Evolutionary conservation across 2,113 vertebrate genomes (phyloP).

Genomic region (Pithys albifrons): DNA sequence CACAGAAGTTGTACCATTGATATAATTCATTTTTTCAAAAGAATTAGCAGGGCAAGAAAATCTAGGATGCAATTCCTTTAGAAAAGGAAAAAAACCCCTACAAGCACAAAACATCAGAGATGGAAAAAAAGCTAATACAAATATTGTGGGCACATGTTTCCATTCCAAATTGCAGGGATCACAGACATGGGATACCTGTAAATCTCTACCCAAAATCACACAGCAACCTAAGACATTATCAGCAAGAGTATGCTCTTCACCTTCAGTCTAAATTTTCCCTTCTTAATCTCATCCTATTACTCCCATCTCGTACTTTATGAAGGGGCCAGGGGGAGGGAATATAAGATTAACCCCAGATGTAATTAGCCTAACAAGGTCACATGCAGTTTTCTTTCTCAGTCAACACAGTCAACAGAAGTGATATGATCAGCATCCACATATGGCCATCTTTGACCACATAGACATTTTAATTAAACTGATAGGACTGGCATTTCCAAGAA

Average conservation of each 20-base stretch:
- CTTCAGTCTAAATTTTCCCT: not conserved
- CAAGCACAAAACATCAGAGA: not conserved
- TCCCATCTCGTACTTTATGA: not conserved
- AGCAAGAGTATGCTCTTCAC: not conserved
- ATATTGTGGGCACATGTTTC: not conserved
- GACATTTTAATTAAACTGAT: not conserved
- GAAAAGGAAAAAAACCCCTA: not conserved
- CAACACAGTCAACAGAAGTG: not conserved
- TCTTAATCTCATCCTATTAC: constrained; percentile 3
- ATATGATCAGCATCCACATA: not conserved
- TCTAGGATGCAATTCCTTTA: not conserved
- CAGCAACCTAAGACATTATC: not conserved
- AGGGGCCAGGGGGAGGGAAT: not conserved
- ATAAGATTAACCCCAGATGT: not conserved
- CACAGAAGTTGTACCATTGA: not conserved
- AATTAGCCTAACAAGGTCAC: not conserved
- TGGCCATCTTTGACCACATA: fast-evolving
- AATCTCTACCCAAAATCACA: not conserved
- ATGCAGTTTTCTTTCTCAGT: not conserved
- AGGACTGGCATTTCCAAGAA: not conserved
- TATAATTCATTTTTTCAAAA: not conserved
- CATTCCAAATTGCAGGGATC: not conserved
- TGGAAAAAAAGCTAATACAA: not conserved
- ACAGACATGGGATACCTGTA: not conserved
- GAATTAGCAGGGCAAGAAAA: not conserved